Evolutionary conservation across 1,140 invertebrate genomes (phyloP), one percentile per base, ranked within the genome.

Genomic region (Drosophila equinoxialis): DNA sequence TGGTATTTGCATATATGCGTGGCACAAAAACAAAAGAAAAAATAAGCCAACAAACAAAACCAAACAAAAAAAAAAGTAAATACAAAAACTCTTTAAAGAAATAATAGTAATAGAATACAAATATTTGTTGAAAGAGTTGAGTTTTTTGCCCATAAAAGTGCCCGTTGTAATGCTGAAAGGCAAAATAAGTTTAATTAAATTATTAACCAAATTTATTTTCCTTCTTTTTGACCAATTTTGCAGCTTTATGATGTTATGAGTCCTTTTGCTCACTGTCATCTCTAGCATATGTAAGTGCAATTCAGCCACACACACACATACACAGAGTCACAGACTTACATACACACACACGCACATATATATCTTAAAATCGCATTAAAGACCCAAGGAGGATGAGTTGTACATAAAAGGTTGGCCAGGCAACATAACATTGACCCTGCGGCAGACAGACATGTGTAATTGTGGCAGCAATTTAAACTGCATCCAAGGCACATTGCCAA

Each of bases 381-480:
- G 59, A 37, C 14, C 35, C 30, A 59, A 59, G 35, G 35, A 20
- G 68, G 72, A 75, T 63, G 65, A 64, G 55, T 57, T 45, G 37
- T 30, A 63, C 37, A 45, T 51, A 51, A 51, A 51, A 62, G 62
- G 26, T 68, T 77, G 68, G 55, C 58, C 26, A 41, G 76, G 62
- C 83, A 87, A 80, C 83, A 83, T 87, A 87, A 80, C 83, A 83
- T 87, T 87, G 83, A 87, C 83, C 83, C 83, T 86, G 83, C 79
- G 79, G 77, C 70, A 69, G 77, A 23, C 63, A 55, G 71, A 86
- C 79, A 83, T 86, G 83, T 86, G 83, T 87, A 86, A 87, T 86
- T 86, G 83, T 77, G 83, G 83, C 83, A 83, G 76, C 83, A 87
- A 87, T 86, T 86, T 87, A 86, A 87, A 73, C 69, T 84, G 81